Evolutionary conservation across 2,888 invertebrate species (phyloP), one percentile per base, ranked within the genome.

Genomic region (Gandaritis pyraliata): DNA sequence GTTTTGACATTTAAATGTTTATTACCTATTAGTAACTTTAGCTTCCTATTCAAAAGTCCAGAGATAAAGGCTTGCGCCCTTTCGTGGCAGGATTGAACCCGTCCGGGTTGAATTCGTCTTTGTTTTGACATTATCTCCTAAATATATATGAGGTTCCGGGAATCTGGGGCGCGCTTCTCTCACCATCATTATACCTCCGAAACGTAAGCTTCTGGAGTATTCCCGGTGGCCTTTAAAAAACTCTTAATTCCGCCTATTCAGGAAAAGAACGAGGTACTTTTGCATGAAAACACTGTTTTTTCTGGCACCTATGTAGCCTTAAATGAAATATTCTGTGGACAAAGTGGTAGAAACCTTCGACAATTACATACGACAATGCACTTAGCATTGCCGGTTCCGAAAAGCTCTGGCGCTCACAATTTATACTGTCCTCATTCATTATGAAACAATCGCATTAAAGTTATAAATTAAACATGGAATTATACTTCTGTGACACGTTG

Each of bases 51-150:
- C 33, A 33, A 11, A 33, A 33, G 33, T 33, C 33, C 33, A 33
- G 33, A 33, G 33, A 33, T 8, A 33, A 10, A 33, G 33, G 33
- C 29, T 4, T 4, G 29, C 33, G 15, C 16, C 38, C n/a, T 13
- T 47, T 56, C 41, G 39, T 47, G 46, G 4, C 8, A 30, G 51
- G 33, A 51, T 55, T 50, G 3, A 29, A 23, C 23, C 29, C 46
- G 48, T 33, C 55, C 54, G 58, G 52, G 48, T 53, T 43, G 30
- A 47, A 43, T 48, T 29, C 13, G 48, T 52, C 66, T 68, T 70
- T 70, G 70, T 68, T 67, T 67, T 59, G 66, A 68, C 66, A 66
- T 70, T 70, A 68, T 66, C 66, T 66, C 61, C 58, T 66, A 68
- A 67, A 68, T 68, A 70, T 68, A 66, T 66, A 70, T 68, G 68